Conservation (phyloP, 1,140 invertebrate genomes). For the Bombus sibiricus region DNA sequence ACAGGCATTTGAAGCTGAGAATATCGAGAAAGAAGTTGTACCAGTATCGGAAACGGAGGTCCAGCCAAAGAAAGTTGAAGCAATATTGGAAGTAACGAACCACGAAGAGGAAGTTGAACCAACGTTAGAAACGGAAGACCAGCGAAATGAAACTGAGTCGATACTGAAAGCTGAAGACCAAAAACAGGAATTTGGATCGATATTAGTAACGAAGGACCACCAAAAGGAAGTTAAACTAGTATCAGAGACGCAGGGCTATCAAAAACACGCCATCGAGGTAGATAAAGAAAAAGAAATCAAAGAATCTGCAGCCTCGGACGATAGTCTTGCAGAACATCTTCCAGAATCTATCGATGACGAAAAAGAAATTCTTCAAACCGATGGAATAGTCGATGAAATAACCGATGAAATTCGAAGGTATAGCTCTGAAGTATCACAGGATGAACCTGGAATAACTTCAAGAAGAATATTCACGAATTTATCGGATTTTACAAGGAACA, state of each 20-base stretch:
- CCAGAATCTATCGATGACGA: too few relatives aligned
- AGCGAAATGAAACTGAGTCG: background rate
- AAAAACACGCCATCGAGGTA: background rate
- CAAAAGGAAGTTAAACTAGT: background rate
- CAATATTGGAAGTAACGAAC: background rate
- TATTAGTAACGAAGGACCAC: background rate
- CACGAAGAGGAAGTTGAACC: background rate
- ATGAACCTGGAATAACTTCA: background rate
- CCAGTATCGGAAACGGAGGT: background rate
- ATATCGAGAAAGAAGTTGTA: background rate
- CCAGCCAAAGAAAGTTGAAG: background rate
- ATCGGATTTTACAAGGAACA: conserved; percentile 24
- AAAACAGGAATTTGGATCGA: background rate
- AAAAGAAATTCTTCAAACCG: background rate
- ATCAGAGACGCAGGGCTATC: background rate
- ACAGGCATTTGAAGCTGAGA: background rate
- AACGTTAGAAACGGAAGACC: background rate
- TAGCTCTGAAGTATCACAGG: background rate
- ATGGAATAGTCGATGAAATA: background rate
- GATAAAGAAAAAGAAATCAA: background rate
- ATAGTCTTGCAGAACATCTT: background rate
- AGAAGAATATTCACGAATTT: background rate
- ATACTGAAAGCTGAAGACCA: background rate
- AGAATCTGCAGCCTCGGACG: background rate
- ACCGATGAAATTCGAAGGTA: background rate